Conservation (phyloP, 1,140 invertebrate species). For the Drusus annulatus region DNA sequence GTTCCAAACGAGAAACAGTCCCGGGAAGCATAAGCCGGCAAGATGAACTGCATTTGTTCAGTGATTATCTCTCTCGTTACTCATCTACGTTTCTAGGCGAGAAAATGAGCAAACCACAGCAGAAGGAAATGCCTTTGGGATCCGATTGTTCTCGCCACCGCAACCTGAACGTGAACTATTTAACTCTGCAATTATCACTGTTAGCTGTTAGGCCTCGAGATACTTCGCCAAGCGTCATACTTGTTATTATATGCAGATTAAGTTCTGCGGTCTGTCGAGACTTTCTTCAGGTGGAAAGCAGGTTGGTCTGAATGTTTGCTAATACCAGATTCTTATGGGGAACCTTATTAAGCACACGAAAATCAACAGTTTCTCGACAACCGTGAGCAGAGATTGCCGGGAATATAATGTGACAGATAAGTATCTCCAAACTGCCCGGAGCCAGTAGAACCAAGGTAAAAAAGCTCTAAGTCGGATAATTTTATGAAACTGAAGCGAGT, state of each 20-base stretch:
- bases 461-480: too few relatives aligned
- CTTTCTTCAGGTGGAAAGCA: not conserved
- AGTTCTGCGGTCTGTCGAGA: slow-evolving; percentile 14
- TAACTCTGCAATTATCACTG: slow-evolving; percentile 19
- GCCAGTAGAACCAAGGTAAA: too few relatives aligned
- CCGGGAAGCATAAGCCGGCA: not conserved
- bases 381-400: too few relatives aligned
- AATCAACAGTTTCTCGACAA: too few relatives aligned
- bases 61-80: slow-evolving; percentile 37
- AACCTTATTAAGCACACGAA: too few relatives aligned
- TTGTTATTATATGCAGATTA: slow-evolving; percentile 22
- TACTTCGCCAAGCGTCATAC: not conserved
- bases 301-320: not conserved
- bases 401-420: too few relatives aligned
- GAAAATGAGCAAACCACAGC: slow-evolving; percentile 11
- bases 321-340: too few relatives aligned
- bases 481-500: too few relatives aligned
- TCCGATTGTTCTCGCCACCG: slow-evolving; percentile 25
- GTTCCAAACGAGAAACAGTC: too few relatives aligned
- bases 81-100: slow-evolving; percentile 12
- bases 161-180: slow-evolving; percentile 30
- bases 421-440: too few relatives aligned
- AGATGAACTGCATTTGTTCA: slow-evolving; percentile 34
- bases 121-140: slow-evolving; percentile 24
- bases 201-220: not conserved